Evolutionary conservation across 1,140 invertebrate genomes (phyloP), one percentile per base, ranked within the genome.

Genomic region (Bicyclus anynana): DNA sequence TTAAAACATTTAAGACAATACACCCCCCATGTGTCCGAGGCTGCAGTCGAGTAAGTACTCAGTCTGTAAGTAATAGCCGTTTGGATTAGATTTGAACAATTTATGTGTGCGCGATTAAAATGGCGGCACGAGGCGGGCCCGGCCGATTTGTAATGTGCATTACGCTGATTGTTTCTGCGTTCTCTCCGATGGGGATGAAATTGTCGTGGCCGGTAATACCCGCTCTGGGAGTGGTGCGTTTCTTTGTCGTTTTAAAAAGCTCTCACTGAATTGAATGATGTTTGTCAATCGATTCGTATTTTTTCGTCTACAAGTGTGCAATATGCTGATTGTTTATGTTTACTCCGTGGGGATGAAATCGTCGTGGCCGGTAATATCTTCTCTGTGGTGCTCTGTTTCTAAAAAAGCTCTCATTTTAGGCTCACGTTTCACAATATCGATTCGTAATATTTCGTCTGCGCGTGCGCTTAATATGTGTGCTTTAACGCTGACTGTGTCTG

Each of bases 61-160:
- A 37, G 29, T 21, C 29, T 51, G 49, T 51, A 51, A 51, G 49
- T 51, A 37, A 51, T 51, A 51, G 49, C 49, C 33, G 16, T 35
- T 51, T 13, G 29, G 33, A 51, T 51, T 51, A 37, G 49, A 51
- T 51, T 51, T 51, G 17, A 14, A 51, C 29, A 21, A 51, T 51
- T 51, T 51, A 51, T 51, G 49, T 51, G 49, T 21, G 44, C 16
- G 44, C 21, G 44, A 44, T 44, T 44, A 44, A 44, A 44, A 44
- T 23, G 42, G 42, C 42, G 42, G 42, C 17, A 3, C 42, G 42
- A 9, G 42, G 42, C 37, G 14, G 16, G 13, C 18, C 38, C 38
- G 38, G 12, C 20, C 42, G 42, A 44, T 44, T 44, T 44, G 42
- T 21, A 12, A 21, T 44, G 42, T 44, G 42, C 42, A 44, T 44